These are phyloP conservation scores for Frieseomelitta varia DNA, from an alignment of 1,140 invertebrate genomes.

Conservation along the genomic window DNA sequence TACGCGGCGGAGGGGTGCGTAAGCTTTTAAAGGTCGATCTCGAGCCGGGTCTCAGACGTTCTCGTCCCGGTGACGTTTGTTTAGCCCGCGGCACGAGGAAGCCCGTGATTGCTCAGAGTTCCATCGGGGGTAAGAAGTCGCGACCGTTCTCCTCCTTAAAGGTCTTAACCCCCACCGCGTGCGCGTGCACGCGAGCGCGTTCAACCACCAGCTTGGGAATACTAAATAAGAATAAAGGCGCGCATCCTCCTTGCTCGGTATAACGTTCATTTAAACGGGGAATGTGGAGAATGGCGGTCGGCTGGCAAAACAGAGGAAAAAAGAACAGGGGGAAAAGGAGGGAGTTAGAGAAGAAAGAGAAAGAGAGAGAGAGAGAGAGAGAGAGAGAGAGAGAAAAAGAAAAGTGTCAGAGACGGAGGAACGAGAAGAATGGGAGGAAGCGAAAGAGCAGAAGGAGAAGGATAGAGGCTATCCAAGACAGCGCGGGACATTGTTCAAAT, in stretches of 20 bases:
- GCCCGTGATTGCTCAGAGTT: conserved; percentile 55
- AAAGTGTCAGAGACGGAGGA: not conserved
- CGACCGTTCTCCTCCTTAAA: conserved; percentile 21
- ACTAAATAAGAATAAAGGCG: conserved; percentile 77
- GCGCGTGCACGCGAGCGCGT: conserved; percentile 27
- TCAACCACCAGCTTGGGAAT: conserved; percentile 63
- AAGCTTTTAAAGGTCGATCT: conserved; percentile 33
- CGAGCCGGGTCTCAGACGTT: conserved; percentile 54
- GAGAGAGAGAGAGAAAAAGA: not conserved
- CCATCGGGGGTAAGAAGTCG: conserved; percentile 50
- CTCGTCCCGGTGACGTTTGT: conserved; percentile 53
- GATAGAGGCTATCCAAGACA: conserved; percentile 58
- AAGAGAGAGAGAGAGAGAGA: not conserved
- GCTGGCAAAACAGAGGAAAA: not conserved
- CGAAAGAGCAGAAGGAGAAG: conserved; percentile 15
- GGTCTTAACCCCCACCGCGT: not conserved
- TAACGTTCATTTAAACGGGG: conserved; percentile 74
- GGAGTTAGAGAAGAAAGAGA: not conserved
- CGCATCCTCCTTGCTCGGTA: conserved; percentile 67
- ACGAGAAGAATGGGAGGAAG: not conserved
- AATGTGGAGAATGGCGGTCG: conserved; percentile 70
- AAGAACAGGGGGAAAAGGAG: too few relatives aligned
- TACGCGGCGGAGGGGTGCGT: not conserved
- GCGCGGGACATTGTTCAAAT: conserved; percentile 79
- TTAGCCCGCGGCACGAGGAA: conserved; percentile 32